Base-by-base conservation (phyloP, 2,888 invertebrate genomes). In the Glaucopsyche alexis region DNA sequence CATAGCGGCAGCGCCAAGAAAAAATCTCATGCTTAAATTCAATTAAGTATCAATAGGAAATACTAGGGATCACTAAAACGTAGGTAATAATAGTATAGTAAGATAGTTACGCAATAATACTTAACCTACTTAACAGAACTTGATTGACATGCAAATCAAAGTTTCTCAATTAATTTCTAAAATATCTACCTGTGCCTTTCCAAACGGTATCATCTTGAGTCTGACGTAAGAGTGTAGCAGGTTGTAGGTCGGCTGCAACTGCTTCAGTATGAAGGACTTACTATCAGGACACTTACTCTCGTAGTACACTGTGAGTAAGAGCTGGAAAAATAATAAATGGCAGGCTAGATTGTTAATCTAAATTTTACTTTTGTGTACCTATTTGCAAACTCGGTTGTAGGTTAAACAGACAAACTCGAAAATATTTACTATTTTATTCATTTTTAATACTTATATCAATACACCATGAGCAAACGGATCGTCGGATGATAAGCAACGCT, bases 231-330 rank as follows among this genome's bases (percentile, higher is more conserved):
- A 81, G 9, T 92, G 86, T 64, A 95, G 81, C 67, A 90, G 81
- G 6, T 86, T 81, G 81, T 94, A 88, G 0, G 91, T 84, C 0
- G 94, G 94, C 60, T 86, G 84, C 55, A 95, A 82, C 80, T 95
- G 94, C 1, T 90, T 79, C 7, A 83, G 79, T 74, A 95, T 91
- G 79, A 95, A 95, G 13, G 80, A 80, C 69, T 85, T 85, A 83
- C 95, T 95, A 81, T 95, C 95, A 1, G 94, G 93, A 75, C 95
- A 95, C 45, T 94, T 82, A 71, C 95, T 94, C 82, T 95, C 95
- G 79, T 95, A 95, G 75, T 94, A 94, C 7, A 95, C 88, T 60
- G 93, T 87, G n/a, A 95, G 67, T 0, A 81, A 74, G 45, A 87
- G 71, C 91, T 91, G 83, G 83, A 55, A 87, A 87, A 19, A 60